Evolutionary conservation across 2,888 invertebrate genomes (phyloP), one percentile per base, ranked within the genome.

Genomic region (Colletes collaris): DNA sequence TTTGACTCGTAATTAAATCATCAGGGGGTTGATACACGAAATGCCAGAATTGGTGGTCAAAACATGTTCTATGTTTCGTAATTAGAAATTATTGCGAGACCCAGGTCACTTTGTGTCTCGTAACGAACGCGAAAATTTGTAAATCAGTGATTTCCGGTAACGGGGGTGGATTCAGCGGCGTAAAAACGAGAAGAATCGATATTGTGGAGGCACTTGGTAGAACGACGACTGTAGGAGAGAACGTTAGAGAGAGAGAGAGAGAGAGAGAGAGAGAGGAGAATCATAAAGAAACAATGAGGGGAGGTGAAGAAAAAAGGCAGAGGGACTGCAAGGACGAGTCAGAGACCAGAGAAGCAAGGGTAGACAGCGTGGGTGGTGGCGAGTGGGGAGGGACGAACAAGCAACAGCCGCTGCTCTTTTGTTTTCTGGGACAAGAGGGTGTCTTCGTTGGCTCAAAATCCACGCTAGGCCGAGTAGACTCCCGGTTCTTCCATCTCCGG

Each of bases 401-500:
- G 90, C 90, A 90, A 90, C 90, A 90, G 90, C 86, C 89, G 87
- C 81, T 90, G 89, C 86, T 89, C 90, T 90, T 91, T 91, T 91
- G 91, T 91, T 90, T 89, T 89, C 83, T 82, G 86, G 81, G 85
- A 90, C 88, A 88, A 89, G 90, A 88, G 90, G 86, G 86, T 86
- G 87, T 83, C 86, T 87, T 84, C 86, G 88, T 87, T 88, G 85
- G 85, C 85, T 86, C 79, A 70, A 87, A 88, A 89, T 88, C 85
- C 80, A 78, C 79, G 73, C 75, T 75, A 82, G 80, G 78, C 78
- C 83, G 81, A 73, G 79, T 79, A 82, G 76, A 84, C 73, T 73
- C 66, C 69, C 58, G 64, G 16, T 64, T 72, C 66, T 62, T 53
- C 50, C 55, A 68, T 59, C 67, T 67, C 63, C 76, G 72, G 70